A percentile compares a stretch with the other conserved stretches of the same genome.
Evolutionary conservation across 1,140 invertebrate genomes (phyloP).

Genomic region (Aphaenogaster rudis): DNA sequence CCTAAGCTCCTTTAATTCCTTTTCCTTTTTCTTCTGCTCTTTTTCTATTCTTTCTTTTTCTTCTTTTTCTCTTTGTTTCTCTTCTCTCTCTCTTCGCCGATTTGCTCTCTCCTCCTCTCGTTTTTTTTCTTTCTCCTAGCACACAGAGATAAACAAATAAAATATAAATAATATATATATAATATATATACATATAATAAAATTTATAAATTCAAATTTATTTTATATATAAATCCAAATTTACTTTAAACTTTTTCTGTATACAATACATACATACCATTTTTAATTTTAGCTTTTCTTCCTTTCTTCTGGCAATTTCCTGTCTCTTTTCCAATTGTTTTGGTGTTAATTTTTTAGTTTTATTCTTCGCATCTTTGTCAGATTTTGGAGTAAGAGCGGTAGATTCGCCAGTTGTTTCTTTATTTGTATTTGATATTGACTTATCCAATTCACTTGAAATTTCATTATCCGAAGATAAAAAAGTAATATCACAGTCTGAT

Average conservation of each 20-base stretch:
- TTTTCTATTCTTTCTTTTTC: conserved; percentile 85
- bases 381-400: conserved; percentile 14
- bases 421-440: conserved; percentile 40
- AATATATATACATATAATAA: neutral
- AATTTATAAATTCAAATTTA: conserved; percentile 2
- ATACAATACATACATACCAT: conserved; percentile 84
- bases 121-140: conserved; percentile 88
- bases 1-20: conserved; percentile 86
- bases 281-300: conserved; percentile 88
- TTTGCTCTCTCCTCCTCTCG: conserved; percentile 81
- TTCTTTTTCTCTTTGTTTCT: conserved; percentile 86
- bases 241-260: neutral
- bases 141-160: neutral
- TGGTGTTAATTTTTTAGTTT: conserved; percentile 79
- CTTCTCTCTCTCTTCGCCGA: conserved; percentile 58
- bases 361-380: conserved; percentile 57
- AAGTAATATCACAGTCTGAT: conserved; percentile 61
- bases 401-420: neutral
- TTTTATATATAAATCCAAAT: conserved; percentile 49
- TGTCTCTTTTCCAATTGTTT: conserved; percentile 83
- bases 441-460: conserved; percentile 80
- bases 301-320: conserved; percentile 87
- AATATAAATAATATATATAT: conserved; percentile 30
- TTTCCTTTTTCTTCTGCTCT: conserved; percentile 85
- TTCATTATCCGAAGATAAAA: conserved; percentile 73